A percentile compares a stretch with the other conserved stretches of the same genome.
phyloP scores from a whole-genome alignment of 2,888 invertebrate genomes.

The Spialia ferax region DNA sequence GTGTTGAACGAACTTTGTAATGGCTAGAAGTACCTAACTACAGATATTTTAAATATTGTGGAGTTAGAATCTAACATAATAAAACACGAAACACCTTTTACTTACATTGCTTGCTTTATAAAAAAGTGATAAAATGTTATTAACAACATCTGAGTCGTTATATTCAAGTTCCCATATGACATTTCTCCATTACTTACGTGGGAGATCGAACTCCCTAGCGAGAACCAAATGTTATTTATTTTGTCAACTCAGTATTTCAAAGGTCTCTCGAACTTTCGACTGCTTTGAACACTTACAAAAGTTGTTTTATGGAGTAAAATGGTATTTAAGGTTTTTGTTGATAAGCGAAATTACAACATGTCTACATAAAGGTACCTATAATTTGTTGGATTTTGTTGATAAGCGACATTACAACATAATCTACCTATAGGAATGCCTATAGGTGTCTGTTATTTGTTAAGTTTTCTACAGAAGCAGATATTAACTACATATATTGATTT shows the following conservation, averaged over 20 bases:
- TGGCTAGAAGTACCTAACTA: too few relatives aligned
- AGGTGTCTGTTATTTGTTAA: background rate
- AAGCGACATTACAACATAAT: too few relatives aligned
- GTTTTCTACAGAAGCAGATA: background rate
- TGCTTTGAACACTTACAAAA: conserved; percentile 14
- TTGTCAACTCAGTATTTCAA: conserved; percentile 7
- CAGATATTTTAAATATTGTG: too few relatives aligned
- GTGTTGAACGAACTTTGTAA: too few relatives aligned
- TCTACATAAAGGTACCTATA: too few relatives aligned
- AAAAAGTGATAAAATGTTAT: too few relatives aligned
- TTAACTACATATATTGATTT: background rate
- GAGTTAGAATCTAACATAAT: too few relatives aligned
- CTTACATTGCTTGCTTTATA: too few relatives aligned
- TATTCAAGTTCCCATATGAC: background rate
- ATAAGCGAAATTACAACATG: too few relatives aligned
- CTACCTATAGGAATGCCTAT: too few relatives aligned
- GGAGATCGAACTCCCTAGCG: background rate
- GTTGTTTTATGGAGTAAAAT: background rate
- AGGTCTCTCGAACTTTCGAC: background rate
- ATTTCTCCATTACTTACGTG: background rate
- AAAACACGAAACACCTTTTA: too few relatives aligned
- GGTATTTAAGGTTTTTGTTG: background rate
- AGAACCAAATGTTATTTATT: conserved; percentile 1
- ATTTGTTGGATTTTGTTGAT: background rate
- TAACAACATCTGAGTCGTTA: background rate